Evolutionary conservation across 2,888 invertebrate species (phyloP), one percentile per base, ranked within the genome.

Genomic region (Aelia acuminata): DNA sequence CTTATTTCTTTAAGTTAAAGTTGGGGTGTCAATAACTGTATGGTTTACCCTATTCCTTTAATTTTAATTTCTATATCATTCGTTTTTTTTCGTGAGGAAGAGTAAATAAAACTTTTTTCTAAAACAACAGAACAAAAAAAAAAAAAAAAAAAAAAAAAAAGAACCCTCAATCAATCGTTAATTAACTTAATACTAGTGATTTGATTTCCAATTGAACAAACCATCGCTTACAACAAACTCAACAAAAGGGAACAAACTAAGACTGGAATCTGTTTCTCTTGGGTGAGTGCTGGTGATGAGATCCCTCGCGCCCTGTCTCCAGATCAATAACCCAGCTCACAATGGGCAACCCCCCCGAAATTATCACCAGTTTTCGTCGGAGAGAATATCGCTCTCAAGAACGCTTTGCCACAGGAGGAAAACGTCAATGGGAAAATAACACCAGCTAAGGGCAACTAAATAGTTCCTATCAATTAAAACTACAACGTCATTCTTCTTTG

Each of bases 241-340:
- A 31, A 57, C 26, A 3, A 26, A 5, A 53, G n/a, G 1, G 0
- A 57, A 57, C 0, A 63, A 63, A 31, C 63, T 63, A 63, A 63
- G 63, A 63, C 3, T 31, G 57, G 11, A 26, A 57, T 57, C 57
- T 57, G 57, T 57, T 57, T 57, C 26, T 57, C 39, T 5, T 35
- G 10, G 43, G 39, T 43, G 80, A 80, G 43, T 11, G 18, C 43
- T 43, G 22, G 80, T 43, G 10, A 75, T 75, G 75, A 75, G 75
- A 75, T 22, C 39, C 43, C 22, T 22, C 39, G 75, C 39, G 39
- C 43, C 39, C 31, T 43, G 39, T 39, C 80, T 43, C 22, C 43
- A 39, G 80, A 80, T 80, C 80, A 80, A 80, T 80, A 80, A 43
- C 80, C 80, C 8, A 43, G 20, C 80, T 75, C 80, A 80, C 80